A percentile compares a stretch with the other conserved stretches of the same genome.
Evolutionary conservation across 2,888 invertebrate species (phyloP).

Genomic region (Diaphora mendica): DNA sequence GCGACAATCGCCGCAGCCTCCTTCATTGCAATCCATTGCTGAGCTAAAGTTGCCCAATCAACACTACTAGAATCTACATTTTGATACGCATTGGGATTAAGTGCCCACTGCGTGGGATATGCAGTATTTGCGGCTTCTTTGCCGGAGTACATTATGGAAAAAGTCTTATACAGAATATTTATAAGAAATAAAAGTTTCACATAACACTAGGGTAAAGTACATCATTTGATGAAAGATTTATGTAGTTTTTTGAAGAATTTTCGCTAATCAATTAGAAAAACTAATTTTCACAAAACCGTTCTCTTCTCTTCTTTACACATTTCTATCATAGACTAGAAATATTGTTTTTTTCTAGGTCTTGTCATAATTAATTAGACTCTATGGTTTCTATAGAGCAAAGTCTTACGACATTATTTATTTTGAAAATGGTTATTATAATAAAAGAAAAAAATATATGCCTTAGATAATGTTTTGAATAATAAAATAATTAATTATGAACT

Average conservation of each 20-base stretch:
- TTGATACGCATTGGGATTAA: slow-evolving; percentile 93
- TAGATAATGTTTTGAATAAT: no score
- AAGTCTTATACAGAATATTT: slow-evolving; percentile 36
- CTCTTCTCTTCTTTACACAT: slow-evolving; percentile 30
- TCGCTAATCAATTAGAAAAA: slow-evolving; percentile 27
- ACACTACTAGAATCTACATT: slow-evolving; percentile 94
- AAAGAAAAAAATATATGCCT: no score
- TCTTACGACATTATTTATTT: no score
- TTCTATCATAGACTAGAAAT: slow-evolving; percentile 36
- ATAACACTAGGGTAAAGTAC: slow-evolving; percentile 30
- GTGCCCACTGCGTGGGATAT: slow-evolving; percentile 92
- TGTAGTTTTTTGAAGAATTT: slow-evolving; percentile 22
- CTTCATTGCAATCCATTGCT: slow-evolving; percentile 99
- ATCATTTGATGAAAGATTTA: slow-evolving; percentile 22
- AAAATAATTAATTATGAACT: no score
- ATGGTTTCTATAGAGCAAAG: slow-evolving; percentile 15
- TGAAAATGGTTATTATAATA: no score
- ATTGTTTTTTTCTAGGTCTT: slow-evolving; percentile 24
- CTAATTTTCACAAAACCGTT: slow-evolving; percentile 27
- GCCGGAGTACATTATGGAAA: slow-evolving; percentile 84
- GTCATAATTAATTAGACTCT: slow-evolving; percentile 18
- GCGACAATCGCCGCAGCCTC: slow-evolving; percentile 88
- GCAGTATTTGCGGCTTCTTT: slow-evolving; percentile 88
- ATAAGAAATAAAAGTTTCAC: slow-evolving; percentile 23
- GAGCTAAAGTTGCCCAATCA: slow-evolving; percentile 98